Evolutionary conservation across 2,113 vertebrate species (phyloP).

Genomic region (Anoura caudifer): DNA sequence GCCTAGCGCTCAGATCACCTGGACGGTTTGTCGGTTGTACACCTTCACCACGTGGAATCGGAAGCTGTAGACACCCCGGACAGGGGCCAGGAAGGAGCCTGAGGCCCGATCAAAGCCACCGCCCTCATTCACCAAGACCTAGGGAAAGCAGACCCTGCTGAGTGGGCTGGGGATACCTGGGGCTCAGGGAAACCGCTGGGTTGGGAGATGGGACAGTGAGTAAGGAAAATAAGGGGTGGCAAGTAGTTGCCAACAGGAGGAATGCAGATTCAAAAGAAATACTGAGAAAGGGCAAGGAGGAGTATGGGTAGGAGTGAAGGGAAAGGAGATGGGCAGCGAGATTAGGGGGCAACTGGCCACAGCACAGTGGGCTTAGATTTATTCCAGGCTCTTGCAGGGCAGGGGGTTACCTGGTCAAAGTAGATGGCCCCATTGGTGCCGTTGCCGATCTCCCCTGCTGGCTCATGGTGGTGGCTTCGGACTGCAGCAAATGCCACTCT

Average conservation of each 20-base stretch:
- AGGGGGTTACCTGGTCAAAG: constrained; percentile 72
- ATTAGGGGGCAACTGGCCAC: neutral
- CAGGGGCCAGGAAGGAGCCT: constrained; percentile 87
- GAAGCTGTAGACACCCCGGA: constrained; percentile 91
- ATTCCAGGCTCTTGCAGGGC: neutral
- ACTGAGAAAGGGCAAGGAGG: neutral
- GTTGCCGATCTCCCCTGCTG: constrained; percentile 65
- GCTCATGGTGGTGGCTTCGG: constrained; percentile 74
- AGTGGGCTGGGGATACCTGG: neutral
- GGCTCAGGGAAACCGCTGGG: neutral
- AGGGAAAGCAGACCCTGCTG: constrained; percentile 15
- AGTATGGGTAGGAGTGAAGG: neutral
- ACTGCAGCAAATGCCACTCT: constrained; percentile 75
- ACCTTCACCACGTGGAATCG: constrained; percentile 92
- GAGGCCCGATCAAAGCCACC: constrained; percentile 87
- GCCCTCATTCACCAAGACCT: constrained; percentile 90
- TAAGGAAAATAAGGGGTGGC: neutral
- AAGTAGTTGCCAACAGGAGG: neutral
- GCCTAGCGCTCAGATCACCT: constrained; percentile 74
- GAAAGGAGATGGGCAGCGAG: neutral
- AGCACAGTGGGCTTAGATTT: neutral
- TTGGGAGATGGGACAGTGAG: neutral
- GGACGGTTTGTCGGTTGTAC: constrained; percentile 91
- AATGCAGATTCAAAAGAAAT: neutral
- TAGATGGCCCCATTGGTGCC: constrained; percentile 73